Percentiles rank a stretch among this genome's conserved stretches.
These are phyloP conservation scores for Ephestia elutella DNA, from an alignment of 1,140 invertebrate genomes.

Conservation along the genomic window DNA sequence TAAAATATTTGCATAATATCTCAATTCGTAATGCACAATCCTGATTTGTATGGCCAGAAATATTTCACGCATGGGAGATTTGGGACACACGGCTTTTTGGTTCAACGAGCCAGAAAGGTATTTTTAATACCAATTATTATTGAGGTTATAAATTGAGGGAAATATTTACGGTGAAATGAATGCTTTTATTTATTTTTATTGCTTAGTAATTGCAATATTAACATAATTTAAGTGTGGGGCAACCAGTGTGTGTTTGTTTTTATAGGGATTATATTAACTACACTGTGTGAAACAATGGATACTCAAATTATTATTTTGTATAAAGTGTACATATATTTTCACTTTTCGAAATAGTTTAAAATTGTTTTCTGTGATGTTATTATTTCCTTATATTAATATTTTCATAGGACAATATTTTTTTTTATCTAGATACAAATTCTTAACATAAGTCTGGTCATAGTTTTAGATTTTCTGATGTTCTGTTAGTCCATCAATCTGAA, in stretches of 20 bases:
- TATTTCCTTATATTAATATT: too few species aligned
- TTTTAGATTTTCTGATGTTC: too few species aligned
- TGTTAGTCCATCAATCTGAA: too few species aligned
- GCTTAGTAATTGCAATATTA: constrained; percentile 1
- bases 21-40: constrained; percentile 53
- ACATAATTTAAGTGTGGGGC: neutral
- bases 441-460: too few species aligned
- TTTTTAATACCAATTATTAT: constrained; percentile 4
- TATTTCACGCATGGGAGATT: constrained; percentile 50
- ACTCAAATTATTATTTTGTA: too few species aligned
- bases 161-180: neutral
- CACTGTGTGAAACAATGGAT: too few species aligned
- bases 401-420: too few species aligned
- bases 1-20: constrained; percentile 70
- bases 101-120: constrained; percentile 4
- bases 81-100: constrained; percentile 18
- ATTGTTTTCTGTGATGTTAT: too few species aligned
- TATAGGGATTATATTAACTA: too few species aligned
- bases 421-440: too few species aligned
- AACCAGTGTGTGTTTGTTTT: neutral
- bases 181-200: neutral
- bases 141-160: neutral
- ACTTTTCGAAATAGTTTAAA: too few species aligned
- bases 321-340: too few species aligned
- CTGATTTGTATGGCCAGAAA: constrained; percentile 51